These are phyloP conservation scores for Leptodactylus fuscus DNA, from an alignment of 2,113 vertebrate genomes.

Conservation along the genomic window DNA sequence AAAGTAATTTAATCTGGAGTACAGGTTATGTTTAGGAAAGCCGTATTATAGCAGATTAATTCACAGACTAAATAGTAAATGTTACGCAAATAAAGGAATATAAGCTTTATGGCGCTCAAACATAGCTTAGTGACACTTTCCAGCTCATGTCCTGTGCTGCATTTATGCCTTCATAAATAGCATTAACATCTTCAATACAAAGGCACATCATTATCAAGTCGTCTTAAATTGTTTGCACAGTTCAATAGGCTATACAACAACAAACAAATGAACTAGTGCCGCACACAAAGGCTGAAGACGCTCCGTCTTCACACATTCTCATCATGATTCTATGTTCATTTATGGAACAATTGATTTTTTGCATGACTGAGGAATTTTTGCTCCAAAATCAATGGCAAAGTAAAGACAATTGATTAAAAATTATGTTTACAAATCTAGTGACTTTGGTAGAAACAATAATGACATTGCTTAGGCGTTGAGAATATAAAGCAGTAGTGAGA, in stretches of 20 bases:
- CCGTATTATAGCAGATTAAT: background rate
- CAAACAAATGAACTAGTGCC: background rate
- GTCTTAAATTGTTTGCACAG: slow-evolving; percentile 15
- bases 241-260: slow-evolving; percentile 28
- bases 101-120: background rate
- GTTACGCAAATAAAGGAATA: background rate
- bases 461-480: slow-evolving; percentile 3
- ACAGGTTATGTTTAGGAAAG: background rate
- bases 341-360: slow-evolving; percentile 56
- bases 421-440: slow-evolving; percentile 48
- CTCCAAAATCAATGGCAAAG: slow-evolving; percentile 51
- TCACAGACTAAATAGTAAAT: slow-evolving; percentile 1
- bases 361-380: slow-evolving; percentile 51
- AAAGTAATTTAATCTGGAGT: background rate
- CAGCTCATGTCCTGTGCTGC: background rate
- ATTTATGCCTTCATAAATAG: slow-evolving; percentile 26
- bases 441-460: slow-evolving; percentile 41
- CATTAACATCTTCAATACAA: background rate
- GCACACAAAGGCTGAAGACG: background rate
- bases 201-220: slow-evolving; percentile 6
- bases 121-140: background rate
- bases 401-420: slow-evolving; percentile 56
- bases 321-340: slow-evolving; percentile 19
- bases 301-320: background rate
- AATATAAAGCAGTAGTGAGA: slow-evolving; percentile 35